A percentile compares a stretch with the other conserved stretches of the same genome.
These are phyloP conservation scores for Periphyllus acericola DNA, from an alignment of 2,888 invertebrate species.

Conservation along the genomic window DNA sequence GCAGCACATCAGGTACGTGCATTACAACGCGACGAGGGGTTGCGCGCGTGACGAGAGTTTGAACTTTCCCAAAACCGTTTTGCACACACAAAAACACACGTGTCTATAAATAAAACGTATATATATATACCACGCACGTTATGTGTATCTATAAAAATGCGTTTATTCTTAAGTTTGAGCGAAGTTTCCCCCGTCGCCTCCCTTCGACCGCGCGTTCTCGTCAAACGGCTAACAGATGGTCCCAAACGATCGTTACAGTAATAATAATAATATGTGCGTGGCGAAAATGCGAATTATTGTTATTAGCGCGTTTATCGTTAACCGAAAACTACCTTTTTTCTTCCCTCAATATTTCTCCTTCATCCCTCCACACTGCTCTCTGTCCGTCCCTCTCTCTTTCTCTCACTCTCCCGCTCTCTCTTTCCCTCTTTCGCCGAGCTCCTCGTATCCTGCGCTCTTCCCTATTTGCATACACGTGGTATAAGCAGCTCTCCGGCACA, in stretches of 20 bases:
- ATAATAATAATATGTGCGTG: slow-evolving; percentile 39
- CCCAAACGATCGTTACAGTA: slow-evolving; percentile 2
- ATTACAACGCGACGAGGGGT: not conserved
- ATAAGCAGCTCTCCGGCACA: not conserved
- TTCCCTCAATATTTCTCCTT: not conserved
- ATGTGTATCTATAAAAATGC: not conserved
- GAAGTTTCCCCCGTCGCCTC: not conserved
- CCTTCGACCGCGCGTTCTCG: not conserved
- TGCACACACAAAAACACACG: not conserved
- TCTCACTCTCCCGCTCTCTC: too few species aligned
- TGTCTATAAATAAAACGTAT: not conserved
- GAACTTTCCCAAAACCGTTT: not conserved
- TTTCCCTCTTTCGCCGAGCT: too few species aligned
- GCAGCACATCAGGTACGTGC: too few species aligned
- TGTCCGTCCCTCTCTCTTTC: too few species aligned
- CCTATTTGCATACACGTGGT: not conserved
- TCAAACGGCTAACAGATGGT: slow-evolving; percentile 33
- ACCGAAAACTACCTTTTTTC: slow-evolving; percentile 38
- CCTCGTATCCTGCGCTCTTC: not conserved
- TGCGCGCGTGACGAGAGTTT: not conserved
- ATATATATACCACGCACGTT: not conserved
- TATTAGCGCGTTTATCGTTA: slow-evolving; percentile 53
- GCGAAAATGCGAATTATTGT: slow-evolving; percentile 56
- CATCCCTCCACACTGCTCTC: too few species aligned
- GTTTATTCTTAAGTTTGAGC: not conserved